Base-by-base conservation (phyloP, 2,113 vertebrate species). In the Bufo bufo region DNA sequence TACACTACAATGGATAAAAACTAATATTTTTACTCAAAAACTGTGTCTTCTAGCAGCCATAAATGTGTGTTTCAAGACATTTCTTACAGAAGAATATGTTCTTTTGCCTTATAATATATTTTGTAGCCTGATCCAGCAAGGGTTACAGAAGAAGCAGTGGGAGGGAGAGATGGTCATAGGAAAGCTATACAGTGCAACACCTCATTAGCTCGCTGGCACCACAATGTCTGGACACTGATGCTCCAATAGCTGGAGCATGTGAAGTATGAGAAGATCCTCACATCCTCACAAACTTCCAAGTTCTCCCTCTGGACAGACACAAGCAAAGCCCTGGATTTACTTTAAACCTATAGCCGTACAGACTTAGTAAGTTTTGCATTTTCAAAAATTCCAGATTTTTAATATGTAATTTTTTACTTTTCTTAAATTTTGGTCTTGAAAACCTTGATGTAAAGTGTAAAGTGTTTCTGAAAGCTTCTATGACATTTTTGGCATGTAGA, bases 151-250 rank as follows among this genome's bases (percentile, higher is more conserved):
- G n/a, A 4, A 84, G 80, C 47, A 52, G 82, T 69, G 87, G 87
- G 87, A 89, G 82, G 87, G 87, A 82, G 54, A 17, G 69, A 54
- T 58, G 79, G 72, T 80, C 77, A 77, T 45, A 85, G 72, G 58
- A 61, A 59, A 77, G 56, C 63, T 71, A 65, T 72, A 84, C 49
- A 63, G 82, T 66, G 61, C 72, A 84, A 78, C 87, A 84, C 87
- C 81, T 89, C 87, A 89, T 89, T 89, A 89, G 87, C 78, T 89
- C 82, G 8, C 72, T 89, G 87, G 87, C 87, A 89, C 87, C 87
- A 89, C 72, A 78, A 20, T 78, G 87, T 89, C 87, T 89, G 87
- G 87, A 19, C 82, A 52, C 66, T 77, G 71, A 88, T 77, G 54
- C 80, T 58, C 17, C 79, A 82, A 49, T 71, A 81, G 72, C 45